Percentiles rank a stretch among this genome's conserved stretches.
phyloP scores from a whole-genome alignment of 2,113 vertebrate genomes.

The Oreocharis arfaki region DNA sequence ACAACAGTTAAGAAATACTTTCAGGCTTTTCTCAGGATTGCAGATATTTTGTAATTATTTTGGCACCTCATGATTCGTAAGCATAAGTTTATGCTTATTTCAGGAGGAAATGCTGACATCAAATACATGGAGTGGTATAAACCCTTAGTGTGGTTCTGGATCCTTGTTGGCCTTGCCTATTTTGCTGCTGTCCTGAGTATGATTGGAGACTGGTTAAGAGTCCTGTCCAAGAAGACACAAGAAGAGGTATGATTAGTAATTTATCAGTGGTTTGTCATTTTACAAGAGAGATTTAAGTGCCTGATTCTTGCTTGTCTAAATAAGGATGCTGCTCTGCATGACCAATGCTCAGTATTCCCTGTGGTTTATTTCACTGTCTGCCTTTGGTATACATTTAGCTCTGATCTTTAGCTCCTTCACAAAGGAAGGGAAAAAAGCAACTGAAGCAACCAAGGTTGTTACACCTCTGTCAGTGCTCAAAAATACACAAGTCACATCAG shows the following conservation, averaged over 20 bases:
- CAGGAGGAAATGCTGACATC: constrained; percentile 88
- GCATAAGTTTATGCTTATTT: constrained; percentile 7
- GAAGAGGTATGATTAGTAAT: constrained; percentile 82
- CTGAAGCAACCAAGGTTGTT: not conserved
- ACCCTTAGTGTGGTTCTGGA: constrained; percentile 94
- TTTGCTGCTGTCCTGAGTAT: constrained; percentile 96
- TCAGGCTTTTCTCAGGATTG: not conserved
- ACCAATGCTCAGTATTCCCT: not conserved
- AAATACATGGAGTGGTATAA: constrained; percentile 95
- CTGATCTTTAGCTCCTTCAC: not conserved
- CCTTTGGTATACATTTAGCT: not conserved
- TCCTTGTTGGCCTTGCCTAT: constrained; percentile 92
- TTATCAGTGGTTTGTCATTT: not conserved
- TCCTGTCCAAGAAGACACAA: constrained; percentile 92
- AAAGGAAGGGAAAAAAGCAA: not conserved
- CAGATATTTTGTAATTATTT: not conserved
- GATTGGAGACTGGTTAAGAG: constrained; percentile 94
- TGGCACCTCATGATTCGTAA: not conserved
- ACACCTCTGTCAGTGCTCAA: not conserved
- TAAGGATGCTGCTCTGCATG: not conserved
- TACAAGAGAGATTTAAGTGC: not conserved
- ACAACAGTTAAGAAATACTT: not conserved
- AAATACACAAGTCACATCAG: not conserved
- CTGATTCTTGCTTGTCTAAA: not conserved
- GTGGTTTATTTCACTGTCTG: not conserved